These are phyloP conservation scores for Amphipoea lucens DNA, from an alignment of 2,888 invertebrate species.

Conservation along the genomic window DNA sequence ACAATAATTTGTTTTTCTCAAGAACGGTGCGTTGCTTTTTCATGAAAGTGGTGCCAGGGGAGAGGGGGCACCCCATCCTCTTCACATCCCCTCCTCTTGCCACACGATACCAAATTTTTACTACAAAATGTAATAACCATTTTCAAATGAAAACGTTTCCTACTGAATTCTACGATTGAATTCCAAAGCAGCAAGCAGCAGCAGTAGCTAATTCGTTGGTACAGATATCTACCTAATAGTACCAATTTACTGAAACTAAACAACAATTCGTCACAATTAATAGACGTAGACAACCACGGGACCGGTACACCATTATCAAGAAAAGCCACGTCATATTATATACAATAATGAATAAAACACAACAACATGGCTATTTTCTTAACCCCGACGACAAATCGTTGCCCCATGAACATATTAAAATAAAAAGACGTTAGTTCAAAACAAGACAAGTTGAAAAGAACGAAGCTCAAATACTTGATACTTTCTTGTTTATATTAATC, in stretches of 20 bases:
- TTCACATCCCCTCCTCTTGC: too few species aligned
- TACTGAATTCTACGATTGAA: not conserved
- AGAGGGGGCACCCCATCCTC: too few species aligned
- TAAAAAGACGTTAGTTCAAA: not conserved
- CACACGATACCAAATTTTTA: too few species aligned
- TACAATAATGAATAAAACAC: conserved; percentile 50
- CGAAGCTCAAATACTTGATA: not conserved
- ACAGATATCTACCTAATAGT: not conserved
- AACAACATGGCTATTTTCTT: conserved; percentile 19
- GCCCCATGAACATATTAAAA: not conserved
- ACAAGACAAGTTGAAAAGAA: not conserved
- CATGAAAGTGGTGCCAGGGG: too few species aligned
- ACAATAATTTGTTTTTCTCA: too few species aligned
- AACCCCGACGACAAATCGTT: conserved; percentile 24
- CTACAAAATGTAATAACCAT: not conserved
- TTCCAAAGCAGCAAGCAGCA: not conserved
- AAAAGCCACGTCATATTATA: not conserved
- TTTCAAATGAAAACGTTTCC: not conserved
- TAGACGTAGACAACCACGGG: not conserved
- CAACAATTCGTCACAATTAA: not conserved
- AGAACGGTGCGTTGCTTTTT: too few species aligned
- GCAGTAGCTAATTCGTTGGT: not conserved
- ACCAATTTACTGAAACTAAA: conserved; percentile 1
- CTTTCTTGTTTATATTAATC: not conserved
- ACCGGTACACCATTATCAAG: not conserved